Evolutionary conservation across 2,113 vertebrate genomes (phyloP).

Genomic region (Trichechus manatus): DNA sequence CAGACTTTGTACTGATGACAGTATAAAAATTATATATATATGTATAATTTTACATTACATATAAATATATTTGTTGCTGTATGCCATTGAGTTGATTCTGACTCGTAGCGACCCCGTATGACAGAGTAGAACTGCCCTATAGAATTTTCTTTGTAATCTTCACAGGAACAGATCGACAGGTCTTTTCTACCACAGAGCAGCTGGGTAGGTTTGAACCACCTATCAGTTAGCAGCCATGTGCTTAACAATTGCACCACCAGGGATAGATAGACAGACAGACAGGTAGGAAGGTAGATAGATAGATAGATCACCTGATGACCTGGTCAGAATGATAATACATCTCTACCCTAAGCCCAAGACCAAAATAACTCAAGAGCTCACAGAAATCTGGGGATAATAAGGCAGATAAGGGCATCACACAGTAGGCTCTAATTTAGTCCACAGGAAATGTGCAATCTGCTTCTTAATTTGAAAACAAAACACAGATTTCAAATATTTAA

Average conservation of each 20-base stretch:
- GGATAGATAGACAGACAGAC: no score
- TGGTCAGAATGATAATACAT: background rate
- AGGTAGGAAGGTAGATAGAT: background rate
- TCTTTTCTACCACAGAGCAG: background rate
- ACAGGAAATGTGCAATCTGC: background rate
- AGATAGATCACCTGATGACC: background rate
- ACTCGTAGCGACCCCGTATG: background rate
- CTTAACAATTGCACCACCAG: no score
- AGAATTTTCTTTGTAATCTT: background rate
- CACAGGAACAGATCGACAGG: background rate
- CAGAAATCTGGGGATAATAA: background rate
- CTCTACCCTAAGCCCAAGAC: background rate
- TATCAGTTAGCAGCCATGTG: background rate
- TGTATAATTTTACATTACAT: no score
- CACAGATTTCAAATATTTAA: background rate
- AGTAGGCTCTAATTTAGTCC: background rate
- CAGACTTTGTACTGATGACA: background rate
- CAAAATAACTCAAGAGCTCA: background rate
- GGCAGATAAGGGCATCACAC: background rate
- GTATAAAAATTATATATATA: background rate
- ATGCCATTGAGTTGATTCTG: background rate
- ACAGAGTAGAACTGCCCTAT: background rate
- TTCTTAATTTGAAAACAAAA: constrained; percentile 37
- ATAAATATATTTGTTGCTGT: background rate
- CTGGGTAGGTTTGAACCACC: background rate